Conservation (phyloP, 2,888 invertebrate genomes). For the Byasa hedistus region DNA sequence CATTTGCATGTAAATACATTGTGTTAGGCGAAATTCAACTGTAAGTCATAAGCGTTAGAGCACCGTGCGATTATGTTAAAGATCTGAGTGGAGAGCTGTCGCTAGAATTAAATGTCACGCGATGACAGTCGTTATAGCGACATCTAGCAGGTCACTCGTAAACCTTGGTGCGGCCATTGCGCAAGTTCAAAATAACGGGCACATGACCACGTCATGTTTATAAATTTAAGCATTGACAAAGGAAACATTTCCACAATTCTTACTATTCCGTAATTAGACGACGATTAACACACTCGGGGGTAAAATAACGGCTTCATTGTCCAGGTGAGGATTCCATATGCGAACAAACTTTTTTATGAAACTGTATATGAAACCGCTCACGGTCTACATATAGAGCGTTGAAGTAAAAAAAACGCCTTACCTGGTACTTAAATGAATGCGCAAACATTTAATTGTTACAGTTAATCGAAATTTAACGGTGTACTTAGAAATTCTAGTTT, state of each 20-base stretch:
- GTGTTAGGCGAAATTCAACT: slow-evolving; percentile 36
- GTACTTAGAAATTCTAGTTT: not conserved
- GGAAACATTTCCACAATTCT: slow-evolving; percentile 13
- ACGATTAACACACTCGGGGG: slow-evolving; percentile 16
- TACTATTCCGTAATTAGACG: slow-evolving; percentile 23
- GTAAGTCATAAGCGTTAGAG: slow-evolving; percentile 33
- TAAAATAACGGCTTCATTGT: slow-evolving; percentile 28
- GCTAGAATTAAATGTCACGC: slow-evolving; percentile 60
- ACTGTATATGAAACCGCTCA: slow-evolving; percentile 16
- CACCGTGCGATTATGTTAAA: slow-evolving; percentile 26
- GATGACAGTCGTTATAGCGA: slow-evolving; percentile 60
- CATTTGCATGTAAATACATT: slow-evolving; percentile 33
- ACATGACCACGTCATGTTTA: slow-evolving; percentile 19
- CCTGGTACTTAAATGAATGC: slow-evolving; percentile 36
- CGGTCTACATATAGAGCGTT: slow-evolving; percentile 13
- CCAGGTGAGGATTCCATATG: slow-evolving; percentile 23
- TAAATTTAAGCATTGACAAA: slow-evolving; percentile 29
- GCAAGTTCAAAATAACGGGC: slow-evolving; percentile 36
- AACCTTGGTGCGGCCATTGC: slow-evolving; percentile 36
- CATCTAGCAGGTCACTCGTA: slow-evolving; percentile 54
- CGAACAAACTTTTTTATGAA: slow-evolving; percentile 5
- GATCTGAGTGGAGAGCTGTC: slow-evolving; percentile 37
- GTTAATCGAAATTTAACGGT: not conserved
- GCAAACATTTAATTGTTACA: slow-evolving; percentile 5
- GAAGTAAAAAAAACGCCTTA: slow-evolving; percentile 38